Conservation (phyloP, 2,797 vertebrate genomes). For the Cuniculus paca region DNA sequence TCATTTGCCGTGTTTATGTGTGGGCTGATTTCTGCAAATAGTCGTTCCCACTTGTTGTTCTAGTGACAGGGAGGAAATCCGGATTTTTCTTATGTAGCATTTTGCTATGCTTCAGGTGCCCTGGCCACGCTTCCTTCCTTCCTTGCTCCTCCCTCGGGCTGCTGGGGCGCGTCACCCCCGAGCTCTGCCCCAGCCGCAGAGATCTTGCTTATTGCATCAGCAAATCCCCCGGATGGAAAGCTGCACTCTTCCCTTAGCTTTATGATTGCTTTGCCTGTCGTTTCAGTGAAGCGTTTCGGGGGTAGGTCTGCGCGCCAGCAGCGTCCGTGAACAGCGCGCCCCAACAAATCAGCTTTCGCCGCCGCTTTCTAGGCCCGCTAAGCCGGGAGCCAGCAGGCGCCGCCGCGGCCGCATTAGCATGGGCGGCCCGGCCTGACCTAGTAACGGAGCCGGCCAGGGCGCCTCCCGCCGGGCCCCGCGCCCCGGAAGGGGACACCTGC, state of each 20-base stretch:
- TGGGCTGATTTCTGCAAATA: constrained; percentile 40
- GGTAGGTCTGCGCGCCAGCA: neutral
- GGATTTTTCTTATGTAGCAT: constrained; percentile 11
- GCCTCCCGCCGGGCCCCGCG: too few species aligned
- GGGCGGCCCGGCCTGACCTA: constrained; percentile 80
- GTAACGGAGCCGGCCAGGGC: too few species aligned
- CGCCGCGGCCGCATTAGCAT: constrained; percentile 77
- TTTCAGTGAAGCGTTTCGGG: constrained; percentile 25
- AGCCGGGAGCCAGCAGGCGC: too few species aligned
- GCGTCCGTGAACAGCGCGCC: constrained; percentile 15
- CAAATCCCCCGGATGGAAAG: constrained; percentile 33
- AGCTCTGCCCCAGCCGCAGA: neutral
- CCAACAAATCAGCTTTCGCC: constrained; percentile 19
- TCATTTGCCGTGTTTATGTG: constrained; percentile 8
- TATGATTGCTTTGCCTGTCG: constrained; percentile 5
- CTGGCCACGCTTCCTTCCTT: neutral
- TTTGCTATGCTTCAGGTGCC: constrained; percentile 22
- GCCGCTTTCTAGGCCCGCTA: neutral
- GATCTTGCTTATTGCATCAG: constrained; percentile 27
- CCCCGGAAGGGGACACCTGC: too few species aligned
- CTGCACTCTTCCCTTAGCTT: constrained; percentile 44
- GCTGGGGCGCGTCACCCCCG: too few species aligned
- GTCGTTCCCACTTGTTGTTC: neutral
- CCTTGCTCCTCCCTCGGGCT: too few species aligned
- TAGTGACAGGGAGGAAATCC: neutral